Conservation (phyloP, 2,888 invertebrate species). For the Sphaerophoria taeniata region DNA sequence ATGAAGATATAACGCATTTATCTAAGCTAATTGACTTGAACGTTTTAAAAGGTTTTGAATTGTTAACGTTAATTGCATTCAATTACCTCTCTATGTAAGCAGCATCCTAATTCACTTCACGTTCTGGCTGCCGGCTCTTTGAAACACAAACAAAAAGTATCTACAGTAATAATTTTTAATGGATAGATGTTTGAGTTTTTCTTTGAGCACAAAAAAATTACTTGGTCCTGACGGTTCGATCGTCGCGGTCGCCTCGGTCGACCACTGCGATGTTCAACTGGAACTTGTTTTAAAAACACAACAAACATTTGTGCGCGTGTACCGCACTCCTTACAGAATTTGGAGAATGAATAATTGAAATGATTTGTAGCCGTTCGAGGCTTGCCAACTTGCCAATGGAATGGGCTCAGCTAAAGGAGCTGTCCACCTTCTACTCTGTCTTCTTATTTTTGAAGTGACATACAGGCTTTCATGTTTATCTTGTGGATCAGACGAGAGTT, state of each 20-base stretch:
- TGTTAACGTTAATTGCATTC: conserved; percentile 64
- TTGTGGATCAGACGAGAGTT: conserved; percentile 52
- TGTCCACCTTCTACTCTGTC: conserved; percentile 33
- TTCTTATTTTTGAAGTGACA: conserved; percentile 15
- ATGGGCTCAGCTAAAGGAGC: conserved; percentile 11
- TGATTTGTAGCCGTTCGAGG: conserved; percentile 64
- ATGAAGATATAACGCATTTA: background rate
- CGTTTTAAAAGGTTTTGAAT: conserved; percentile 47
- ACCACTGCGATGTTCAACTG: background rate
- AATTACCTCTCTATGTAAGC: conserved; percentile 55
- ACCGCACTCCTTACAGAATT: conserved; percentile 63
- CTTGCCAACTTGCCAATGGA: conserved; percentile 59
- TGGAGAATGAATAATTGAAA: conserved; percentile 73
- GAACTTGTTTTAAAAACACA: conserved; percentile 49
- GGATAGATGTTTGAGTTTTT: conserved; percentile 66
- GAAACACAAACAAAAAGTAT: conserved; percentile 25
- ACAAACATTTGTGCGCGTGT: conserved; percentile 30
- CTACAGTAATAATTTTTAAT: conserved; percentile 62
- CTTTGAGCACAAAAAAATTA: conserved; percentile 25
- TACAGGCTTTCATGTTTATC: conserved; percentile 46
- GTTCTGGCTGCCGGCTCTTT: conserved; percentile 1
- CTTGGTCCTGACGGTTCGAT: conserved; percentile 10
- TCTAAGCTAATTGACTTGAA: conserved; percentile 17
- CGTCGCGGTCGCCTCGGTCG: background rate
- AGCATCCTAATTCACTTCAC: conserved; percentile 53